Base-by-base conservation (phyloP, 2,797 vertebrate species). In the Halcyon smyrnensis region DNA sequence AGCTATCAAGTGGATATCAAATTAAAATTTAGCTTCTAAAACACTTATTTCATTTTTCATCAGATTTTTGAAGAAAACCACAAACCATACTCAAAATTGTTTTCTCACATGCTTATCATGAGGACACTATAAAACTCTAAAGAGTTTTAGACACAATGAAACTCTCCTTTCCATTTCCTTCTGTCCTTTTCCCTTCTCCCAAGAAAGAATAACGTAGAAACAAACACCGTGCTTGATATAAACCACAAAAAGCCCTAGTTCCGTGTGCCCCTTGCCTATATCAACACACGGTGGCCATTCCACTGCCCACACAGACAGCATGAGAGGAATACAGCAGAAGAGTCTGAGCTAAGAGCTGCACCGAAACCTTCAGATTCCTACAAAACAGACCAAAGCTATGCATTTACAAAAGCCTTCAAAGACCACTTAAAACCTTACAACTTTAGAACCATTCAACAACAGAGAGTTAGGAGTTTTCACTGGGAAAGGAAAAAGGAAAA, bases 11-110 rank as follows among this genome's bases (percentile, higher is more conserved):
- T 59, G 43, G 64, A 76, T 89, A 95, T 56, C 48, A 96, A 96
- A 95, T 84, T 62, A 97, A 95, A 91, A 97, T 87, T 88, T 84
- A 93, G 74, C 79, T 91, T 96, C 67, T 84, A 54, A 85, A 92
- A 83, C 24, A 74, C 7, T 88, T 85, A 36, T 32, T 84, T 71
- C 46, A 68, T 64, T 82, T 93, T 73, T 70, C 43, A 93, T 56
- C 57, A 80, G 30, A 54, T 73, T 93, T 93, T 83, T 80, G 65
- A 50, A 83, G 63, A 82, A 82, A 90, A 50, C 19, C 68, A 80
- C 12, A 56, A 71, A 83, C 67, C 41, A 46, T 10, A 51, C 25
- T 69, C 43, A 56, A 80, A 57, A 89, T 32, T 62, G 25, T 87
- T 92, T 48, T 7, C 20, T 45, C 41, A 32, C 1, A 5, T 21